Evolutionary conservation across 2,888 invertebrate species (phyloP).

Genomic region (Macrophya alboannulata): DNA sequence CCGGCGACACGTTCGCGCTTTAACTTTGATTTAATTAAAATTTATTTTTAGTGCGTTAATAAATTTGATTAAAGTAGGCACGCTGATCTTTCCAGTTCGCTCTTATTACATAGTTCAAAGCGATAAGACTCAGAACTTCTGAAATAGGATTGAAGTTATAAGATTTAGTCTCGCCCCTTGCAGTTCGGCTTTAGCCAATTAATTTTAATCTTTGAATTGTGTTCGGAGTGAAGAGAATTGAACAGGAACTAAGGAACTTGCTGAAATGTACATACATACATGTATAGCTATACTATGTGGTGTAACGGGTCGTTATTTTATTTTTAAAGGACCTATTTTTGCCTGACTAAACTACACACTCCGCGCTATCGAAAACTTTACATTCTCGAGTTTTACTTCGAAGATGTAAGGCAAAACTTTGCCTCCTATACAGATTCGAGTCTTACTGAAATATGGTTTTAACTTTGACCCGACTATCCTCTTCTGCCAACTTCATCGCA

Average conservation of each 20-base stretch:
- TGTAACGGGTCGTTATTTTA: neutral
- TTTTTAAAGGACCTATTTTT: constrained; percentile 20
- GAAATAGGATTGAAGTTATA: constrained; percentile 1
- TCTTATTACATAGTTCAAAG: neutral
- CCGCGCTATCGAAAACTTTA: constrained; percentile 12
- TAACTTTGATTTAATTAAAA: neutral
- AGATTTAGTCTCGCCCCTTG: neutral
- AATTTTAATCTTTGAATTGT: constrained; percentile 23
- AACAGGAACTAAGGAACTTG: neutral
- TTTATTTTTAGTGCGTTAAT: constrained; percentile 2
- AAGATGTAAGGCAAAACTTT: constrained; percentile 50
- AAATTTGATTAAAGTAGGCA: neutral
- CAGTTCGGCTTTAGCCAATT: constrained; percentile 33
- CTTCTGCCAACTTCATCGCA: neutral
- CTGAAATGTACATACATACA: neutral
- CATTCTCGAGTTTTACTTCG: constrained; percentile 35
- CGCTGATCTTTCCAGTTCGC: neutral
- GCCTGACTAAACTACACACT: neutral
- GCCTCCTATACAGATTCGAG: constrained; percentile 39
- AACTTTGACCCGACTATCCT: constrained; percentile 1
- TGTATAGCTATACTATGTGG: neutral
- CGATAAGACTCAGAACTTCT: neutral
- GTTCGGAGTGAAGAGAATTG: neutral
- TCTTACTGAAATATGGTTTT: constrained; percentile 33
- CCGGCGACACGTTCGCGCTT: neutral